phyloP scores from a whole-genome alignment of 1,140 invertebrate species.

The Calycopis cecrops region DNA sequence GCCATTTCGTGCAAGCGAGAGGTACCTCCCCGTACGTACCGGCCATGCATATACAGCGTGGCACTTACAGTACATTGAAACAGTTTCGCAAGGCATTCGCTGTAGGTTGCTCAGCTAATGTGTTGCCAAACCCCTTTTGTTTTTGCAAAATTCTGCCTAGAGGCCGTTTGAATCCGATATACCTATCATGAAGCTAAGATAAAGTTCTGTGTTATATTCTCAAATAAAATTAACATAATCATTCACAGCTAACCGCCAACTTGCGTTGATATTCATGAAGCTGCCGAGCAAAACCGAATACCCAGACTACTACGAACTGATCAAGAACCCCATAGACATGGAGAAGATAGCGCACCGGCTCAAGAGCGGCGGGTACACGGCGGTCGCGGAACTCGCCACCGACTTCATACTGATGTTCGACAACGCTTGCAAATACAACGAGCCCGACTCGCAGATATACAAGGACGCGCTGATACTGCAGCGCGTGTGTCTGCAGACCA shows the following conservation, averaged over 20 bases:
- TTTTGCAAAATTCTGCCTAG: no score
- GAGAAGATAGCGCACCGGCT: constrained; percentile 94
- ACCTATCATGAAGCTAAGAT: no score
- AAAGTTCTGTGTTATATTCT: no score
- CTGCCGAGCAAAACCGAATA: constrained; percentile 96
- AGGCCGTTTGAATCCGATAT: no score
- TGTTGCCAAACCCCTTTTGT: no score
- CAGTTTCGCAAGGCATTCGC: no score
- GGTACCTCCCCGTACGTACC: no score
- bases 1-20: no score
- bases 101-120: no score
- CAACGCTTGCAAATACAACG: constrained; percentile 99
- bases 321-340: constrained; percentile 98
- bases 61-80: no score
- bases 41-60: no score
- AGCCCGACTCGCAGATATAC: constrained; percentile 99
- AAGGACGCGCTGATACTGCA: constrained; percentile 97
- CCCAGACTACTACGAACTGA: constrained; percentile 98
- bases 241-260: constrained; percentile 79
- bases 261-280: constrained; percentile 95
- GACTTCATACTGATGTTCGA: constrained; percentile 99
- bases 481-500: constrained; percentile 93
- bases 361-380: constrained; percentile 86
- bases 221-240: constrained; percentile 1
- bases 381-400: constrained; percentile 91